Conservation (phyloP, 2,797 vertebrate genomes). For the Cichlasoma orientale region DNA sequence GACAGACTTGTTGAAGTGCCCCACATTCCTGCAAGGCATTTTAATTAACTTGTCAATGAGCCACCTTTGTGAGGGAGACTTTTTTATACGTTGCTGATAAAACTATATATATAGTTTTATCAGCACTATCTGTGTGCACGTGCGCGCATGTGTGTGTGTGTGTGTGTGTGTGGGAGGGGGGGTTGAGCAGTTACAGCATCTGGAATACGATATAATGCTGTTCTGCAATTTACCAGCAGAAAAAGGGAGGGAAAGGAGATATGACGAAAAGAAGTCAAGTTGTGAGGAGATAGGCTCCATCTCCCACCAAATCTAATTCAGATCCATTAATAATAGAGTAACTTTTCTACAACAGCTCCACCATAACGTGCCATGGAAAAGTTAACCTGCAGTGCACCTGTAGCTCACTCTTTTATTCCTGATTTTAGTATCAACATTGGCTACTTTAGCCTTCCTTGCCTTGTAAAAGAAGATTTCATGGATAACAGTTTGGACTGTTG, state of each 20-base stretch:
- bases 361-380: slow-evolving; percentile 6
- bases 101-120: slow-evolving; percentile 24
- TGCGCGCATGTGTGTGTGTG: no score
- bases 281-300: slow-evolving; percentile 50
- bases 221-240: slow-evolving; percentile 49
- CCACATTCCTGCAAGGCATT: slow-evolving; percentile 64
- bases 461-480: slow-evolving; percentile 29
- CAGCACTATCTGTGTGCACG: slow-evolving; percentile 13
- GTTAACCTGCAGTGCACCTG: slow-evolving; percentile 42
- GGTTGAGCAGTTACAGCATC: slow-evolving; percentile 36
- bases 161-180: no score
- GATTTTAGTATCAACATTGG: slow-evolving; percentile 16
- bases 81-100: slow-evolving; percentile 70
- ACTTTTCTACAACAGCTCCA: slow-evolving; percentile 27
- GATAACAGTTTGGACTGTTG: slow-evolving; percentile 31
- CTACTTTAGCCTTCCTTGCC: slow-evolving; percentile 27
- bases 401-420: slow-evolving; percentile 10
- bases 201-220: slow-evolving; percentile 59
- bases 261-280: slow-evolving; percentile 58
- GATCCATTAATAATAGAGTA: slow-evolving; percentile 29
- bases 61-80: slow-evolving; percentile 55
- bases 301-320: slow-evolving; percentile 24
- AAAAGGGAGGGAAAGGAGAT: slow-evolving; percentile 19
- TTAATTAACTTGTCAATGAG: slow-evolving; percentile 59
- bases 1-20: slow-evolving; percentile 60